These are phyloP conservation scores for Brenthis hecate DNA, from an alignment of 2,888 invertebrate genomes.

Conservation along the genomic window DNA sequence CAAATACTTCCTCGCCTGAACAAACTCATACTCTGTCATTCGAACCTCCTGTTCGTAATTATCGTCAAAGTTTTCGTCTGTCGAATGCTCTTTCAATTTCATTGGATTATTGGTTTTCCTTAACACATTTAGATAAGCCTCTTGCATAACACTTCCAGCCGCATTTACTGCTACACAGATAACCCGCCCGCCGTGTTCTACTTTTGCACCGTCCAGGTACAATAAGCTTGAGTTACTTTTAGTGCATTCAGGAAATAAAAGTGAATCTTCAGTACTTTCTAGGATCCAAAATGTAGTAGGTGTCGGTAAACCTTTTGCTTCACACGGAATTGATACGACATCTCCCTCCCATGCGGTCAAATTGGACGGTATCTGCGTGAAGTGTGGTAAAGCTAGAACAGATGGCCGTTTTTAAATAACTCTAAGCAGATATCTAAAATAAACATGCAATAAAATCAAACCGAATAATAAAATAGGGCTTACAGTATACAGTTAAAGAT, in stretches of 20 bases:
- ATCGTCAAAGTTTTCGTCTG: slow-evolving; percentile 59
- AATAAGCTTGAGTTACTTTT: slow-evolving; percentile 76
- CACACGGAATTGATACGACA: slow-evolving; percentile 94
- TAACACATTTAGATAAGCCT: slow-evolving; percentile 74
- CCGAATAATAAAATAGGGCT: slow-evolving; percentile 71
- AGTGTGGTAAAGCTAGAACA: slow-evolving; percentile 92
- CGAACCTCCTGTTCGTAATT: slow-evolving; percentile 67
- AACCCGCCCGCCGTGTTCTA: slow-evolving; percentile 75
- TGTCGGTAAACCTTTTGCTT: slow-evolving; percentile 94
- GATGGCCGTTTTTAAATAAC: slow-evolving; percentile 75
- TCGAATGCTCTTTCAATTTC: slow-evolving; percentile 60
- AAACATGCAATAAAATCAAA: slow-evolving; percentile 70
- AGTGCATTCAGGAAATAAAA: slow-evolving; percentile 77
- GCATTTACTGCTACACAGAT: slow-evolving; percentile 78
- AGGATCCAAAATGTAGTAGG: slow-evolving; percentile 98
- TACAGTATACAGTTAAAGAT: slow-evolving; percentile 94
- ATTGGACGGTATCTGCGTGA: slow-evolving; percentile 93
- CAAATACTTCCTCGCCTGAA: slow-evolving; percentile 89
- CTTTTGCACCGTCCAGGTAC: slow-evolving; percentile 72
- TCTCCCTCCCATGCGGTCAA: slow-evolving; percentile 93
- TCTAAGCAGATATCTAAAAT: slow-evolving; percentile 60
- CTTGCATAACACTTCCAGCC: slow-evolving; percentile 78
- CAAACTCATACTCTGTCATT: slow-evolving; percentile 88
- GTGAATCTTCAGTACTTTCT: slow-evolving; percentile 91
- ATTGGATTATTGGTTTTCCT: slow-evolving; percentile 71